These are phyloP conservation scores for Orthonyx spaldingii DNA, from an alignment of 2,113 vertebrate genomes.

Conservation along the genomic window DNA sequence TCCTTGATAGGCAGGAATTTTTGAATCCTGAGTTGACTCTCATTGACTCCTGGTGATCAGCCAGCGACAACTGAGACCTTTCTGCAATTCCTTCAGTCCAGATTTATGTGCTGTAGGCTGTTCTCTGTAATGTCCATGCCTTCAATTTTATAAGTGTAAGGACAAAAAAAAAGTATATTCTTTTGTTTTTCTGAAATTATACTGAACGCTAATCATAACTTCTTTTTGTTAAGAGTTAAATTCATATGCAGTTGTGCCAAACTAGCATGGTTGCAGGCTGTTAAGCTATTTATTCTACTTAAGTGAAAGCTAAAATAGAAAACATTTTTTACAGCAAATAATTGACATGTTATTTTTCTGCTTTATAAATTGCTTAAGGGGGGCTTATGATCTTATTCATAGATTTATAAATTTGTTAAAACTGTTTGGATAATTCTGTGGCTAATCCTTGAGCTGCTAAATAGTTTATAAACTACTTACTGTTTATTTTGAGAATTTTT, in stretches of 20 bases:
- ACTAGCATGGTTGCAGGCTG: background rate
- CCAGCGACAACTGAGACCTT: background rate
- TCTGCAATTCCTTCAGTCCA: background rate
- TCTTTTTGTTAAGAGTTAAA: background rate
- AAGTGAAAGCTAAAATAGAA: background rate
- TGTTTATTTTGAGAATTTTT: background rate
- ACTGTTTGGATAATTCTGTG: background rate
- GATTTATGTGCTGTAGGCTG: background rate
- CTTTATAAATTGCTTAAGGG: background rate
- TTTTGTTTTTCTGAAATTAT: background rate
- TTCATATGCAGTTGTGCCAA: background rate
- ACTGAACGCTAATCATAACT: background rate
- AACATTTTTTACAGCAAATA: background rate
- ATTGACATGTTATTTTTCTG: background rate
- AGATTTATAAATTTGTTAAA: background rate
- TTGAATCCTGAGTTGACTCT: background rate
- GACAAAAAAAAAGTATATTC: background rate
- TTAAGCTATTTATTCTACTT: background rate
- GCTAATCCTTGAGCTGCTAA: background rate
- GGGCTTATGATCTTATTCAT: background rate
- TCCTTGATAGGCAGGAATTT: background rate
- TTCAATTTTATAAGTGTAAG: background rate
- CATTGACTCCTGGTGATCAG: background rate
- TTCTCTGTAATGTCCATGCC: background rate
- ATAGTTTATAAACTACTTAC: background rate